Evolutionary conservation across 2,113 vertebrate species (phyloP), one percentile per base, ranked within the genome.

Genomic region (Phycodurus eques): DNA sequence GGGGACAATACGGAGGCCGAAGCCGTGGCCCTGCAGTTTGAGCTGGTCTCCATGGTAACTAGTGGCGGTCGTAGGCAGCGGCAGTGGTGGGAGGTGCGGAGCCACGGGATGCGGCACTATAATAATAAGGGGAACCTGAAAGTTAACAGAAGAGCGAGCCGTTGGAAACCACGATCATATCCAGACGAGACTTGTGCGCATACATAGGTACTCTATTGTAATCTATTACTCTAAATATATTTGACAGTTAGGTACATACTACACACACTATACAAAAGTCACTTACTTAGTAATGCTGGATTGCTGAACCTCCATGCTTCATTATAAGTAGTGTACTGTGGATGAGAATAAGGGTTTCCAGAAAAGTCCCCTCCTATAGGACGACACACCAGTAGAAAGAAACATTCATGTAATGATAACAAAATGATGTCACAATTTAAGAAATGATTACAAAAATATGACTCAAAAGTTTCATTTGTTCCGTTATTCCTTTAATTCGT

Each of bases 121-220:
- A 99, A 99, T 99, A 99, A 98, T 99, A 99, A 98, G 98, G 98
- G 97, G 97, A 99, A 99, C 98, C 98, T 99, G 96, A 94, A 99
- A 99, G 96, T 98, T 97, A 98, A 98, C 96, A 98, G 95, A 99
- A 98, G 95, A 98, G 94, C 94, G 95, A 93, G 94, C 91, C 92
- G 95, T 96, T 97, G 97, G 95, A 97, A 96, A 96, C 92, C 92
- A 94, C 89, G 94, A 83, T 20, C 60, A 10, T n/a, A 76, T 75
- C 94, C 94, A 93, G 93, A 92, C 87, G 92, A 51, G 15, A 51
- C 5, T 91, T 89, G 90, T 84, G 88, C 89, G 92, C 85, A 57
- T 80, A 89, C 84, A 88, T 39, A 13, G 67, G 22, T 65, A 20
- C 43, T 68, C 8, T 19, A 2, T 43, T 33, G 17, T 6, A 22